These are phyloP conservation scores for Poeciliopsis infans DNA, from an alignment of 2,797 vertebrate genomes.

Conservation along the genomic window DNA sequence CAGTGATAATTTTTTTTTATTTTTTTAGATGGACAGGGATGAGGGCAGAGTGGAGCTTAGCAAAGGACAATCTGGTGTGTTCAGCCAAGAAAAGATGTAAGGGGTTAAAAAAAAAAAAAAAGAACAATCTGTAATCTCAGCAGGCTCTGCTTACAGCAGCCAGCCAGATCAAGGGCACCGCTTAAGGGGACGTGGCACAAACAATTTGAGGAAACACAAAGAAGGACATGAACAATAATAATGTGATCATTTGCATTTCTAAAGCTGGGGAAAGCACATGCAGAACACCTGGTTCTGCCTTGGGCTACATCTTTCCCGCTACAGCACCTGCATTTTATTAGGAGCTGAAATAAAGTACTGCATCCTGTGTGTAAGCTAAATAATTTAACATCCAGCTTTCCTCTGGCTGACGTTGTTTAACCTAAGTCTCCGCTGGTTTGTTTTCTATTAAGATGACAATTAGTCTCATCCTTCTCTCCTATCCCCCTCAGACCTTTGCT, in stretches of 20 bases:
- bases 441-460: conserved; percentile 21
- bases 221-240: conserved; percentile 13
- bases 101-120: conserved; percentile 65
- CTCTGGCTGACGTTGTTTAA: conserved; percentile 34
- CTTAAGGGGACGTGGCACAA: neutral
- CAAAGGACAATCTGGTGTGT: conserved; percentile 53
- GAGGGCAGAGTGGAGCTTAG: conserved; percentile 41
- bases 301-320: conserved; percentile 12
- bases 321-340: conserved; percentile 34
- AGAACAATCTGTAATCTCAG: conserved; percentile 72
- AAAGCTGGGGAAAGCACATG: conserved; percentile 29
- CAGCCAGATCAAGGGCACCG: conserved; percentile 38
- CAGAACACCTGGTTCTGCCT: conserved; percentile 35
- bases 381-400: conserved; percentile 54
- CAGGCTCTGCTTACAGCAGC: conserved; percentile 36
- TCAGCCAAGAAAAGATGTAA: conserved; percentile 70
- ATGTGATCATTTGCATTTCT: conserved; percentile 15
- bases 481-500: conserved; percentile 34
- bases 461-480: conserved; percentile 22
- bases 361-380: conserved; percentile 35
- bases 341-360: conserved; percentile 33
- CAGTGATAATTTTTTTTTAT: conserved; percentile 10
- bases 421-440: conserved; percentile 28
- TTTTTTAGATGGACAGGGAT: conserved; percentile 23
- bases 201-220: conserved; percentile 15